Conservation (phyloP, 2,888 invertebrate species). For the Pachycephus smyrnensis region DNA sequence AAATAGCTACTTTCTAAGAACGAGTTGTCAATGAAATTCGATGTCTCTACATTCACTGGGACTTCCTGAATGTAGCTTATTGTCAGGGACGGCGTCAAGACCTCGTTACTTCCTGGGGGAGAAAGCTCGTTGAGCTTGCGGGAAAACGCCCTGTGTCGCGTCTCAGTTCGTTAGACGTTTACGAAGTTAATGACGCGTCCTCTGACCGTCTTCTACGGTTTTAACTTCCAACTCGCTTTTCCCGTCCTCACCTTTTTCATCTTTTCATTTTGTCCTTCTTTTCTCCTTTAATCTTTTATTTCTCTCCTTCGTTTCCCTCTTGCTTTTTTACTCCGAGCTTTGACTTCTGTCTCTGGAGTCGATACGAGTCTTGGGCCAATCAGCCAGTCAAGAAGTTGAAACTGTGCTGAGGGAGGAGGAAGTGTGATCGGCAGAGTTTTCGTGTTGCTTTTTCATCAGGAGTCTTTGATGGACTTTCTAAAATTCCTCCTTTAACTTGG, state of each 20-base stretch:
- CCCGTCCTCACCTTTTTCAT: conserved; percentile 11
- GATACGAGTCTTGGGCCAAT: not conserved
- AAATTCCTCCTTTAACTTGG: not conserved
- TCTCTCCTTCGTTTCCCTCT: not conserved
- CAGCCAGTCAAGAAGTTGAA: not conserved
- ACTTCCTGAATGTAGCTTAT: not conserved
- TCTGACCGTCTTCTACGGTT: conserved; percentile 23
- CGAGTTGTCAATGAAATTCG: not conserved
- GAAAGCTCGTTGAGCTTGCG: conserved; percentile 20
- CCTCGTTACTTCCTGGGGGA: not conserved
- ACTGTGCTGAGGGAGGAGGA: not conserved
- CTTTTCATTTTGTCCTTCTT: conserved; percentile 25
- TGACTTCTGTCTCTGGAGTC: not conserved
- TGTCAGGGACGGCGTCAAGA: not conserved
- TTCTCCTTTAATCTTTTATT: conserved; percentile 5
- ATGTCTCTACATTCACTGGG: not conserved
- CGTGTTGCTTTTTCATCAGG: not conserved
- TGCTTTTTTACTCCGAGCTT: not conserved
- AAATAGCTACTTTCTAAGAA: not conserved
- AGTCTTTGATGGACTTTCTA: not conserved
- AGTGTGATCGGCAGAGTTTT: not conserved
- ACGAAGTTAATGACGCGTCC: conserved; percentile 43
- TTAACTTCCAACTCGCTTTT: conserved; percentile 11
- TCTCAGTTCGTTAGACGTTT: conserved; percentile 42
- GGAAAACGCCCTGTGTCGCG: conserved; percentile 26